phyloP scores from a whole-genome alignment of 1,140 invertebrate genomes.

The Trachelipus rathkii region DNA sequence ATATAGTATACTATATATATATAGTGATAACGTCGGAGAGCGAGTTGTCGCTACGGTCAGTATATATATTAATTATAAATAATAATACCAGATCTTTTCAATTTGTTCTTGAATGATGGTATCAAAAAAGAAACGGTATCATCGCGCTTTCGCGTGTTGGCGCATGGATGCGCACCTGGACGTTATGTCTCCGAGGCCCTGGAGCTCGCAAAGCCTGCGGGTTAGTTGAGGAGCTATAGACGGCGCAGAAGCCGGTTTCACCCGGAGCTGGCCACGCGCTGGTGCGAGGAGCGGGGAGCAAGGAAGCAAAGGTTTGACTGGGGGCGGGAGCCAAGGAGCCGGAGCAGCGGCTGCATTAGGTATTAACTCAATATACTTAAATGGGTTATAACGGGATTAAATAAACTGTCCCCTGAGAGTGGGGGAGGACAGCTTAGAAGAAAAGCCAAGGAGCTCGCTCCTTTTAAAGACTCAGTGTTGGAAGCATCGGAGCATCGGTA shows the following conservation, averaged over 20 bases:
- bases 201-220: conserved; percentile 39
- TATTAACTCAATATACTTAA: not conserved
- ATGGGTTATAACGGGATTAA: not conserved
- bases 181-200: conserved; percentile 42
- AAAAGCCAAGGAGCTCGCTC: conserved; percentile 3
- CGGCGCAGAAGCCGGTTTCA: conserved; percentile 33
- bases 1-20: no score
- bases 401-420: not conserved
- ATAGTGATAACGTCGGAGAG: no score
- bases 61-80: no score
- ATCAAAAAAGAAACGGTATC: not conserved
- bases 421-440: not conserved
- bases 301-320: conserved; percentile 24
- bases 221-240: conserved; percentile 33
- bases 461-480: conserved; percentile 9
- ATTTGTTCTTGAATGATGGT: no score
- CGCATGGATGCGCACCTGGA: conserved; percentile 43
- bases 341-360: conserved; percentile 39
- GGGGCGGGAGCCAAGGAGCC: conserved; percentile 46
- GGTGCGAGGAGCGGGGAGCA: conserved; percentile 40
- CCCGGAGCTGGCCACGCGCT: conserved; percentile 41
- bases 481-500: not conserved
- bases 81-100: no score
- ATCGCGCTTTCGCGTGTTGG: conserved; percentile 23
- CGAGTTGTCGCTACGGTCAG: no score